These are phyloP conservation scores for Chionis minor DNA, from an alignment of 2,113 vertebrate species.

Conservation along the genomic window DNA sequence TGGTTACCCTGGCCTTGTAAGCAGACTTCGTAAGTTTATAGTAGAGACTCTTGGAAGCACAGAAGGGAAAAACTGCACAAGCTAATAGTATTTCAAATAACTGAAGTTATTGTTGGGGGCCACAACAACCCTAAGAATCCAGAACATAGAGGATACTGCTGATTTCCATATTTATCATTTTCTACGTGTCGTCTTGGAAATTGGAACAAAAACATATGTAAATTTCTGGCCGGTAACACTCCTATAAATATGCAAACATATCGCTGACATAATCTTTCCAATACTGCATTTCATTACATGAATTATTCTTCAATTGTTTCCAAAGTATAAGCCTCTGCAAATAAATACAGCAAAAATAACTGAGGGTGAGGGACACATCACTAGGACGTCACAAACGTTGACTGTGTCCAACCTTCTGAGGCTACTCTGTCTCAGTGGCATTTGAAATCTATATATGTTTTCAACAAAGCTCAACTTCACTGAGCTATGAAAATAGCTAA, in stretches of 20 bases:
- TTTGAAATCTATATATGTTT: not conserved
- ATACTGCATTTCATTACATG: not conserved
- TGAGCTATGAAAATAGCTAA: not conserved
- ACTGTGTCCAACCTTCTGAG: not conserved
- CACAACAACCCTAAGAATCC: not conserved
- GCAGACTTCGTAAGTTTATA: not conserved
- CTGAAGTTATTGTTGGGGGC: not conserved
- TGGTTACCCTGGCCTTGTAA: not conserved
- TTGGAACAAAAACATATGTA: not conserved
- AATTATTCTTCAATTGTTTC: conserved; percentile 48
- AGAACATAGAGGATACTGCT: not conserved
- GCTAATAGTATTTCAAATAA: not conserved
- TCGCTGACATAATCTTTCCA: conserved; percentile 21
- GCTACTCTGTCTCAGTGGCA: not conserved
- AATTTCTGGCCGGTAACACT: conserved; percentile 19
- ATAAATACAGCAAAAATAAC: not conserved
- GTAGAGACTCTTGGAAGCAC: not conserved
- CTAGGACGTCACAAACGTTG: not conserved
- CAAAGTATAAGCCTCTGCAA: not conserved
- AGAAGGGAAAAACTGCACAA: not conserved
- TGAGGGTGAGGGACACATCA: not conserved
- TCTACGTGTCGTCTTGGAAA: conserved; percentile 14
- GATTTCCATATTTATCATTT: conserved; percentile 30
- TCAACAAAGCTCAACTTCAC: not conserved
- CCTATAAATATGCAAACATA: conserved; percentile 55